phyloP scores from a whole-genome alignment of 2,113 vertebrate genomes.

The Tetrao urogallus region DNA sequence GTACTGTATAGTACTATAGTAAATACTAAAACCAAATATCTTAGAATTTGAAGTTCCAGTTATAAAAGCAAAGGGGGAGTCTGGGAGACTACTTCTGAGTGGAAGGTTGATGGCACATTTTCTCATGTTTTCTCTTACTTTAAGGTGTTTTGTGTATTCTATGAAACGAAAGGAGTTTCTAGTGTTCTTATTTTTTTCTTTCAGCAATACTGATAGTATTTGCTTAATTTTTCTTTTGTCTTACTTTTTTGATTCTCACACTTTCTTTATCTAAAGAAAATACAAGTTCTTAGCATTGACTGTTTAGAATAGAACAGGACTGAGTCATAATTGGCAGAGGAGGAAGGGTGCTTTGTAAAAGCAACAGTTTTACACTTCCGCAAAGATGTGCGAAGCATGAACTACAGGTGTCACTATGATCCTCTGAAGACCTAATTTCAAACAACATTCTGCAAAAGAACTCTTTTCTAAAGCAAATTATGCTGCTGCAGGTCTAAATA shows the following conservation, averaged over 20 bases:
- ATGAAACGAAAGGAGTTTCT: neutral
- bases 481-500: neutral
- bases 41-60: neutral
- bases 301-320: neutral
- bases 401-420: neutral
- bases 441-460: neutral
- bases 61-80: neutral
- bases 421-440: neutral
- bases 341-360: neutral
- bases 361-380: neutral
- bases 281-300: neutral
- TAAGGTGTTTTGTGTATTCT: neutral
- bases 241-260: neutral
- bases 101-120: neutral
- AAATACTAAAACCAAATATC: neutral
- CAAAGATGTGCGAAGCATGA: neutral
- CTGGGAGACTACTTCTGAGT: neutral
- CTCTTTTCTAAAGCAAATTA: neutral
- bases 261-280: neutral
- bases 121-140: neutral
- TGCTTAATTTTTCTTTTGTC: neutral
- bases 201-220: neutral
- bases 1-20: neutral
- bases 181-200: neutral
- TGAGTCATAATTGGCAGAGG: neutral